A percentile compares a stretch with the other conserved stretches of the same genome.
phyloP scores from a whole-genome alignment of 2,888 invertebrate species.

The Nezara viridula region DNA sequence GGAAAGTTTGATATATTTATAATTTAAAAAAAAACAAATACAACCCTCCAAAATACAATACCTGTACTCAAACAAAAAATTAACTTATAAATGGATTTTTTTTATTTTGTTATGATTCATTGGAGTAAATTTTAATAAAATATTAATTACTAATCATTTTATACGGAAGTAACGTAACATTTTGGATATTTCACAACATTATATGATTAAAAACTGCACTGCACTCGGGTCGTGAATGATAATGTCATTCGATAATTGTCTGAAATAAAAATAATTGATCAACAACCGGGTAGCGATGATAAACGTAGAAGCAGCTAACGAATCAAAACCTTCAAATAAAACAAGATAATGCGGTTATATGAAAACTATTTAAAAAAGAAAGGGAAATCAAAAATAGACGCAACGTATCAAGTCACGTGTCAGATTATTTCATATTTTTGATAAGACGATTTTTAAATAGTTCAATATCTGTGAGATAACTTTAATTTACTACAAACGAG shows the following conservation, averaged over 20 bases:
- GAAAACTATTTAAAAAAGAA: neutral
- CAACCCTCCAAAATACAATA: too few relatives aligned
- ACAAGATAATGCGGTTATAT: neutral
- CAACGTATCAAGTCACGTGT: neutral
- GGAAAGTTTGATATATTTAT: too few relatives aligned
- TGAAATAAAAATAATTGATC: neutral
- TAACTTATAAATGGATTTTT: too few relatives aligned
- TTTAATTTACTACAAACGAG: neutral
- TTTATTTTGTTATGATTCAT: too few relatives aligned
- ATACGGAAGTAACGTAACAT: neutral
- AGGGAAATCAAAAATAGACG: neutral
- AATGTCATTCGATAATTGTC: neutral
- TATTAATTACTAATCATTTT: neutral
- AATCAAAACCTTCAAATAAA: neutral
- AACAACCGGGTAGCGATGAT: neutral
- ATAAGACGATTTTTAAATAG: constrained; percentile 19
- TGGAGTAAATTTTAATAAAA: neutral
- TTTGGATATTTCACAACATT: neutral
- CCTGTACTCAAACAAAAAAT: too few relatives aligned
- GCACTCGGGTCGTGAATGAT: neutral
- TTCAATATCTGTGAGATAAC: neutral
- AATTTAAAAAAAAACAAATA: too few relatives aligned
- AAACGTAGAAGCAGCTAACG: neutral
- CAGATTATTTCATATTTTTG: neutral
- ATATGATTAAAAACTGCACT: neutral